A percentile compares a stretch with the other conserved stretches of the same genome.
Conservation (phyloP, 2,797 vertebrate genomes). For the Linurgus olivaceus region DNA sequence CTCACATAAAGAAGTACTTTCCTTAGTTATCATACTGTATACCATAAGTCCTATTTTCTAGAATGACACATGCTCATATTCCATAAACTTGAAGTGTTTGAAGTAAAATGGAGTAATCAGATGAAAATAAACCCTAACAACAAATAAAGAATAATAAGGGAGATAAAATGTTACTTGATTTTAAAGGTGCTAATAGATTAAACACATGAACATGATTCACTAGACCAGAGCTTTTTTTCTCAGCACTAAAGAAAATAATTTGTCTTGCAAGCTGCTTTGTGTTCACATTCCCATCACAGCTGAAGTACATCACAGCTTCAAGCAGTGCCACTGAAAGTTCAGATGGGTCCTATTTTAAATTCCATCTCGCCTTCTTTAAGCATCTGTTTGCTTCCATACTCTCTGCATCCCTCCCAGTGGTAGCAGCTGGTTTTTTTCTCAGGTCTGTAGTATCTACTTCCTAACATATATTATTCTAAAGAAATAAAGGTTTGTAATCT, state of each 20-base stretch:
- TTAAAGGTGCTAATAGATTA: neutral
- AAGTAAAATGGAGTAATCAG: neutral
- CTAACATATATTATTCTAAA: neutral
- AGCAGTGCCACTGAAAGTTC: neutral
- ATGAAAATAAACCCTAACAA: neutral
- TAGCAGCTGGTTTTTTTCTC: constrained; percentile 5
- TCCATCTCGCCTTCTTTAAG: neutral
- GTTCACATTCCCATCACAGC: neutral
- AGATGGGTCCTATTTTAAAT: neutral
- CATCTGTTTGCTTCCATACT: neutral
- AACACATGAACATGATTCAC: neutral
- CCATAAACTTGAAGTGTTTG: neutral
- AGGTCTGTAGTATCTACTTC: neutral
- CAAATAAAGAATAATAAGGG: neutral
- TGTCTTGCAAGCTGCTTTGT: neutral
- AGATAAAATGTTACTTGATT: neutral
- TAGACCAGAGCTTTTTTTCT: neutral
- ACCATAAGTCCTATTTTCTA: neutral
- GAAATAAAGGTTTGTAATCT: neutral
- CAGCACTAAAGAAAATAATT: neutral
- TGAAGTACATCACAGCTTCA: neutral
- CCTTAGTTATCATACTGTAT: neutral
- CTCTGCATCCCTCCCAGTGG: neutral
- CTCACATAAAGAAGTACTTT: neutral
- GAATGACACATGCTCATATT: neutral